Evolutionary conservation across 2,888 invertebrate genomes (phyloP).

Genomic region (Pseudoips prasinana): DNA sequence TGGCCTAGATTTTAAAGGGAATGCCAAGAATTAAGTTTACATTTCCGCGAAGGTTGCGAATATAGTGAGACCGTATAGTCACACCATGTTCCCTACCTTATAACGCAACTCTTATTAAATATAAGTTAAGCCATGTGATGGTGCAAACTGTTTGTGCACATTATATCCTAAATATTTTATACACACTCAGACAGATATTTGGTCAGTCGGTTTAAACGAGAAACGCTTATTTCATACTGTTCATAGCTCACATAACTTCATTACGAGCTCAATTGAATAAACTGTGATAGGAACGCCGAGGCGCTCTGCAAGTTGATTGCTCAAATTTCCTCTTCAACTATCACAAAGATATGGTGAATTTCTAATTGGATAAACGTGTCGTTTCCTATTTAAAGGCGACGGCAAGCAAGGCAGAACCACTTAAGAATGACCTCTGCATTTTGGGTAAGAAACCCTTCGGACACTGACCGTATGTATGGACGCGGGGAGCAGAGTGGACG

Average conservation of each 20-base stretch:
- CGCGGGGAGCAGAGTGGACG: constrained; percentile 40
- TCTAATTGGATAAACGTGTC: constrained; percentile 83
- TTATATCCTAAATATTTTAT: too few relatives aligned
- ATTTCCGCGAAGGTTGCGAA: too few relatives aligned
- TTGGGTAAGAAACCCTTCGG: constrained; percentile 38
- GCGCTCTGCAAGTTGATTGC: constrained; percentile 80
- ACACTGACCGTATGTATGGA: constrained; percentile 19
- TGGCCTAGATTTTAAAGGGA: too few relatives aligned
- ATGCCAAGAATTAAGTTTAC: too few relatives aligned
- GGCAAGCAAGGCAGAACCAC: constrained; percentile 68
- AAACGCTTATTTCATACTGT: constrained; percentile 56
- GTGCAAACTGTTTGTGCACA: too few relatives aligned
- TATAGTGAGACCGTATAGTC: too few relatives aligned
- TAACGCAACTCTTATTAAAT: too few relatives aligned
- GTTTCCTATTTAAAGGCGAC: constrained; percentile 82
- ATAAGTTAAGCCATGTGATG: too few relatives aligned
- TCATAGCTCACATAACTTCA: constrained; percentile 77
- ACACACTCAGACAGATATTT: constrained; percentile 36
- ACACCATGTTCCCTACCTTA: too few relatives aligned
- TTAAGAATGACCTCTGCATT: constrained; percentile 54
- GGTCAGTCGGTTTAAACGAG: constrained; percentile 42
- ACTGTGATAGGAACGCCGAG: constrained; percentile 78
- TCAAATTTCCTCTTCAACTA: constrained; percentile 82
- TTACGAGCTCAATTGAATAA: constrained; percentile 81
- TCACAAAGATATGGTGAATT: constrained; percentile 83